A percentile compares a stretch with the other conserved stretches of the same genome.
phyloP scores from a whole-genome alignment of 2,888 invertebrate species.

The Anoplius nigerrimus region DNA sequence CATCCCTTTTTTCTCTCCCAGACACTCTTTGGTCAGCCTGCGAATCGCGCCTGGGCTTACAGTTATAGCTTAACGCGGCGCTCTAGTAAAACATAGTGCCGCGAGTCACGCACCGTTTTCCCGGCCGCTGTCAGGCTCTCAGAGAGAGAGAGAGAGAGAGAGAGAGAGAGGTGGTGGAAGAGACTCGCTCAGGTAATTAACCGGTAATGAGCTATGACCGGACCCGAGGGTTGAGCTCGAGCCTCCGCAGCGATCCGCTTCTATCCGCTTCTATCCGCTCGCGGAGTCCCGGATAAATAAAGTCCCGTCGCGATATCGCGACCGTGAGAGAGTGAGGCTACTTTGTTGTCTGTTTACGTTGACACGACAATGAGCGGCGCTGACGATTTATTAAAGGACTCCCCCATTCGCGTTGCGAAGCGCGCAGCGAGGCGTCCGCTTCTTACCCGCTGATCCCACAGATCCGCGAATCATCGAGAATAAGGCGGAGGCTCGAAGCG shows the following conservation, averaged over 20 bases:
- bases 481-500: too few relatives aligned
- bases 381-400: too few relatives aligned
- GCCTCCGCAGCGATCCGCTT: too few relatives aligned
- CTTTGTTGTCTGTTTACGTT: neutral
- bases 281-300: conserved; percentile 47
- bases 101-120: conserved; percentile 61
- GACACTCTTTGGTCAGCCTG: neutral
- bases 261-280: too few relatives aligned
- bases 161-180: too few relatives aligned
- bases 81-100: conserved; percentile 56
- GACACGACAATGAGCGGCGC: neutral
- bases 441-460: too few relatives aligned
- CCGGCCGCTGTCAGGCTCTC: conserved; percentile 54
- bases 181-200: conserved; percentile 65
- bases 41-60: conserved; percentile 38
- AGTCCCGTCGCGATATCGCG: conserved; percentile 29
- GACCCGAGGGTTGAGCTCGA: conserved; percentile 40
- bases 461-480: too few relatives aligned
- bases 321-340: neutral
- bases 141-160: too few relatives aligned
- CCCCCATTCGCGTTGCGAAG: too few relatives aligned
- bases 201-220: conserved; percentile 67
- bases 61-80: conserved; percentile 57
- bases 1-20: conserved; percentile 6
- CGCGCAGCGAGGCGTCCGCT: too few relatives aligned